Evolutionary conservation across 2,113 vertebrate species (phyloP).

Genomic region (Saguinus midas): DNA sequence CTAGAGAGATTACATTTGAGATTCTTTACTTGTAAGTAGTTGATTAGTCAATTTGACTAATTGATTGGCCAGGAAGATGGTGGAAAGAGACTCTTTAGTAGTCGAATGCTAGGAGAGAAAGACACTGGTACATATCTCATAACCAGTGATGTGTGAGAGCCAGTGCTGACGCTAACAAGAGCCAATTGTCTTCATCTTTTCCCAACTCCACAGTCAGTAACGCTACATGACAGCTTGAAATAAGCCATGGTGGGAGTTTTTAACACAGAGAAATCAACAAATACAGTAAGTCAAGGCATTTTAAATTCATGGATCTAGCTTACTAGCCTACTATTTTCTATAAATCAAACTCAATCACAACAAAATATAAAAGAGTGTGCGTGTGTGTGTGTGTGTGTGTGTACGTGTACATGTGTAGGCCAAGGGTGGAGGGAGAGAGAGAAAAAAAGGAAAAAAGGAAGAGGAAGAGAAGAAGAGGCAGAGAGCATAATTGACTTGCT

Average conservation of each 20-base stretch:
- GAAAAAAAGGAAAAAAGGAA: neutral
- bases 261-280: neutral
- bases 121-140: neutral
- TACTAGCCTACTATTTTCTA: neutral
- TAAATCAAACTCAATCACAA: neutral
- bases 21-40: neutral
- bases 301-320: neutral
- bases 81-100: neutral
- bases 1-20: neutral
- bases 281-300: neutral
- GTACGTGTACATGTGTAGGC: too few species aligned
- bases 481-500: neutral
- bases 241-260: neutral
- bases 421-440: neutral
- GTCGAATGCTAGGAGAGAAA: neutral
- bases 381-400: neutral
- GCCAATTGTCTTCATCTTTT: neutral
- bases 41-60: neutral
- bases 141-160: too few species aligned
- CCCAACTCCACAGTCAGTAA: neutral
- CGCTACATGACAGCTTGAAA: neutral
- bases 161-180: fast-evolving
- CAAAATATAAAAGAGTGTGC: neutral
- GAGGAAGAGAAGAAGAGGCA: neutral
- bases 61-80: neutral